Conservation (phyloP, 2,113 vertebrate genomes). For the Cryptomyrus ogoouensis region DNA sequence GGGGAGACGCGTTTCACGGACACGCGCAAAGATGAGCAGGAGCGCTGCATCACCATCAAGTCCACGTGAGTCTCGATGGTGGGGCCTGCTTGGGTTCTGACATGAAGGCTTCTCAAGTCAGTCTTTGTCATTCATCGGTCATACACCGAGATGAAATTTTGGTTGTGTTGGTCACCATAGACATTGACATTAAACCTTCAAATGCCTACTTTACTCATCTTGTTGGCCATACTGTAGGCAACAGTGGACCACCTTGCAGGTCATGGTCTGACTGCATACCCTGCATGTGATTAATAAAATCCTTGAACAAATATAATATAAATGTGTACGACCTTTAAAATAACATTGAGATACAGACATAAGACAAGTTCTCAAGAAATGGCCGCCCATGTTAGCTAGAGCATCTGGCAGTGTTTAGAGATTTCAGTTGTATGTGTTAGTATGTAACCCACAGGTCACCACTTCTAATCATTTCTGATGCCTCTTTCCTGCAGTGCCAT, state of each 20-base stretch:
- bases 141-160: neutral
- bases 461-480: neutral
- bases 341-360: neutral
- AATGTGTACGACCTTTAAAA: neutral
- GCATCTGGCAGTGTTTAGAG: neutral
- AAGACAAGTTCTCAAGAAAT: neutral
- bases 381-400: neutral
- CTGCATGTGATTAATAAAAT: neutral
- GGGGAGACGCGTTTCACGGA: conserved; percentile 94
- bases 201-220: neutral
- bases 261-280: neutral
- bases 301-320: neutral
- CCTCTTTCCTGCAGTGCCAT: conserved; percentile 69
- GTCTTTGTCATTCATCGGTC: neutral
- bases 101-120: neutral
- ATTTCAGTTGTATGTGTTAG: neutral
- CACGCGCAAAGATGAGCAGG: conserved; percentile 92
- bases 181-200: neutral
- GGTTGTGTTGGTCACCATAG: neutral
- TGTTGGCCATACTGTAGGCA: neutral
- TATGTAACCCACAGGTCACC: neutral
- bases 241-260: neutral
- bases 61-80: conserved; percentile 73
- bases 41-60: conserved; percentile 95
- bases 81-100: no score